Conservation (phyloP, 2,888 invertebrate genomes). For the Leptinotarsa haldemani region DNA sequence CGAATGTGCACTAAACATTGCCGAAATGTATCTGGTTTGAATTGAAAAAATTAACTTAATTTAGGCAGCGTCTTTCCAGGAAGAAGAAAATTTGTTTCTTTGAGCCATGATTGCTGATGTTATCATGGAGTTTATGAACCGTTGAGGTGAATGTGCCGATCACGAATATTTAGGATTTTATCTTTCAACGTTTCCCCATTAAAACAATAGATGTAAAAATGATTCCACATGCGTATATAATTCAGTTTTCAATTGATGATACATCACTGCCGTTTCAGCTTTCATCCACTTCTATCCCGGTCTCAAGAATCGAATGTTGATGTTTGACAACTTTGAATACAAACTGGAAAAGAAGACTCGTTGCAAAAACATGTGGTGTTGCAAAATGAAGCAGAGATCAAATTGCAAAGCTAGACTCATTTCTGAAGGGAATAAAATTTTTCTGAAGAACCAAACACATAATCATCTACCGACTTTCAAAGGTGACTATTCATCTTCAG, state of each 20-base stretch:
- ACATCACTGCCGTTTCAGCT: conserved; percentile 42
- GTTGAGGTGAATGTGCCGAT: too few species aligned
- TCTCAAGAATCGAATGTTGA: conserved; percentile 47
- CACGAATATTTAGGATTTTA: too few species aligned
- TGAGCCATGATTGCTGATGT: too few species aligned
- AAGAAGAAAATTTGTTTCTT: too few species aligned
- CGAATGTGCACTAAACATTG: too few species aligned
- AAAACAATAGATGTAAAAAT: too few species aligned
- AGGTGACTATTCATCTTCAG: conserved; percentile 24
- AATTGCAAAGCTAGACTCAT: conserved; percentile 54
- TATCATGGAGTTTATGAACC: too few species aligned
- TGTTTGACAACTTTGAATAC: conserved; percentile 48
- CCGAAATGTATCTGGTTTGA: too few species aligned
- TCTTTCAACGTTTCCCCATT: too few species aligned
- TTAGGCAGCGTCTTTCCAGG: too few species aligned
- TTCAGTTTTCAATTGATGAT: background rate
- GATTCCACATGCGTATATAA: background rate
- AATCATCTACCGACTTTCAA: conserved; percentile 44
- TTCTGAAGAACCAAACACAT: conserved; percentile 41
- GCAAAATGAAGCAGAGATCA: conserved; percentile 48
- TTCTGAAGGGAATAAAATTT: conserved; percentile 33
- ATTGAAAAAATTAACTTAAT: too few species aligned
- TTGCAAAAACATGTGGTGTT: conserved; percentile 53
- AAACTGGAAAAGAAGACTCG: conserved; percentile 46
- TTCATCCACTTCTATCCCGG: conserved; percentile 45